Base-by-base conservation (phyloP, 92 coral and sea anemone species). In the Bergia sp. region DNA sequence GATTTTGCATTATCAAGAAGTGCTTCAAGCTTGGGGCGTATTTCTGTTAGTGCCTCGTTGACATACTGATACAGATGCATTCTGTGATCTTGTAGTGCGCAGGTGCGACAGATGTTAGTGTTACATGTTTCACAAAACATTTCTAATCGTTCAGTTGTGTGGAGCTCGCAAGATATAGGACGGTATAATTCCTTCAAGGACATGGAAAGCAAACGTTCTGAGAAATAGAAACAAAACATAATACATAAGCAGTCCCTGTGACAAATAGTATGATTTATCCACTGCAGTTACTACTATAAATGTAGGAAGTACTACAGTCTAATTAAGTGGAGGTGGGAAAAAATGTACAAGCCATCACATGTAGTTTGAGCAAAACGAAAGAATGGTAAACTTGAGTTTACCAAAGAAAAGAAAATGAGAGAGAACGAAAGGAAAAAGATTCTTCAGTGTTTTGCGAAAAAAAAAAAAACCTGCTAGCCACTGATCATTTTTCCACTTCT, bases 91-190 rank as follows among this genome's bases (percentile, higher is more conserved):
- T 23, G 69, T 18, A 93, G 88, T 49, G 93, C 95, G 37, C 95
- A 93, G 71, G 86, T 93, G 44, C 95, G 93, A 43, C 95, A 93
- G 76, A 91, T 85, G 75, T 85, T 88, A 12, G 21, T 76, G 71
- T 91, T 93, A 72, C 95, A 93, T 1, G 92, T 64, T 82, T 85
- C 86, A 55, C 95, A 93, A 44, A 91, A 93, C 42, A 93, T 89
- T 37, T 87, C 82, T 66, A 93, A 64, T 57, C 71, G 81, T 76
- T 93, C 95, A 37, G 81, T 61, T 2, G 78, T 23, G 65, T 93
- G 95, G 50, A 86, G 38, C 16, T n/a, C 55, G 86, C 95, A 93
- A 53, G 76, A 88, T 18, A 77, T 61, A 5, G 95, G 95, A 1
- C 95, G 92, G 55, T 91, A 80, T 37, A 93, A 73, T 49, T 93